Base-by-base conservation (phyloP, 2,888 invertebrate species). In the Criorhina ranunculi region DNA sequence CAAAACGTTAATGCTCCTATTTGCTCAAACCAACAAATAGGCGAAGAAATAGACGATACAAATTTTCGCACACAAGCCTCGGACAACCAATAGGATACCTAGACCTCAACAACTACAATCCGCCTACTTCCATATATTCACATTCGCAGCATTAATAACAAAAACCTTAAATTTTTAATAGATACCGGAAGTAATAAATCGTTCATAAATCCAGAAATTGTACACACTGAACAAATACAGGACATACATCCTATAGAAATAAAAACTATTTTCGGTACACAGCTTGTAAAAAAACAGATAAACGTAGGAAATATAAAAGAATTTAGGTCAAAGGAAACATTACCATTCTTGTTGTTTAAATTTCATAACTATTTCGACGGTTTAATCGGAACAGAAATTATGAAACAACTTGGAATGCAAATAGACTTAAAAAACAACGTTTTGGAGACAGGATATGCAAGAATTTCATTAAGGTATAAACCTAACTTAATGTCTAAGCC, bases 371-470 rank as follows among this genome's bases (percentile, higher is more conserved):
- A 64, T 1, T 37, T 49, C 12, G 60, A 60, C 24, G 60, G 60
- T 0, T 42, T 31, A n/a, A n/a, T n/a, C n/a, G n/a, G n/a, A n/a
- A n/a, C n/a, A n/a, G n/a, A 59, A n/a, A n/a, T n/a, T n/a, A n/a
- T n/a, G n/a, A n/a, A n/a, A n/a, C n/a, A n/a, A n/a, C n/a, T n/a
- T n/a, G n/a, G n/a, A n/a, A n/a, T 77, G 12, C 70, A 73, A 66
- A 35, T 87, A 37, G 83, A 86, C 51, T 37, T 87, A 33, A 62
- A 24, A 12, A 76, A 80, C 42, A 69, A 51, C 17, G 12, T 70
- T 7, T 49, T 86, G 19, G 49, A 66, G 42, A 80, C 62, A 6
- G 44, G 62, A 17, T 55, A 44, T 24, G 40, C 59, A 15, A 24
- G 17, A 31, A 66, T 83, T 40, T 72, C 53, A 5, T 40, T 86